Evolutionary conservation across 2,113 vertebrate genomes (phyloP).

Genomic region (Monopterus albus): DNA sequence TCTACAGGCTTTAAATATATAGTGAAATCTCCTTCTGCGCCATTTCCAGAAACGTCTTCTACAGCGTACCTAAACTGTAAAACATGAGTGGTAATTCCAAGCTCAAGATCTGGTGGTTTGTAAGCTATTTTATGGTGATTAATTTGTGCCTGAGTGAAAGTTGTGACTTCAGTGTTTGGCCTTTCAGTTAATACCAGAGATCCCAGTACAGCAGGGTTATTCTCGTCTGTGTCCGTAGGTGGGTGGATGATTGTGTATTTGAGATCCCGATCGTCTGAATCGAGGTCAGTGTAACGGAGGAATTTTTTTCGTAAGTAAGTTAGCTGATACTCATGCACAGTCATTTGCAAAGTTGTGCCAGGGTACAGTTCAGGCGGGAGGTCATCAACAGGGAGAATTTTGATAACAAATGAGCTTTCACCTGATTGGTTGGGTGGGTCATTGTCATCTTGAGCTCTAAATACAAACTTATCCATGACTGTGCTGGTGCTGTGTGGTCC

Average conservation of each 20-base stretch:
- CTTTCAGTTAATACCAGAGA: slow-evolving; percentile 90
- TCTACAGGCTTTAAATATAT: slow-evolving; percentile 93
- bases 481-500: slow-evolving; percentile 89
- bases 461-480: slow-evolving; percentile 89
- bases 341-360: slow-evolving; percentile 89
- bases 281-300: slow-evolving; percentile 90
- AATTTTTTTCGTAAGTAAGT: slow-evolving; percentile 89
- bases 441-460: slow-evolving; percentile 93
- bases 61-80: slow-evolving; percentile 91
- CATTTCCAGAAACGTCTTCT: slow-evolving; percentile 90
- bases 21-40: slow-evolving; percentile 85
- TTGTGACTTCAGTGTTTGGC: slow-evolving; percentile 84
- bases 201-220: slow-evolving; percentile 84
- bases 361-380: slow-evolving; percentile 89
- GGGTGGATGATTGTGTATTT: slow-evolving; percentile 87
- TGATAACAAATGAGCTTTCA: slow-evolving; percentile 86
- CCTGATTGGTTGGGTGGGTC: slow-evolving; percentile 93
- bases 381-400: slow-evolving; percentile 90
- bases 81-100: slow-evolving; percentile 90
- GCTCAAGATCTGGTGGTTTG: slow-evolving; percentile 89
- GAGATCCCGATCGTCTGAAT: slow-evolving; percentile 93
- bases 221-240: slow-evolving; percentile 90
- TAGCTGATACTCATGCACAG: slow-evolving; percentile 91
- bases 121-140: slow-evolving; percentile 97
- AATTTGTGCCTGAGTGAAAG: slow-evolving; percentile 96